Base-by-base conservation (phyloP, 2,113 vertebrate genomes). In the Caracal caracal region DNA sequence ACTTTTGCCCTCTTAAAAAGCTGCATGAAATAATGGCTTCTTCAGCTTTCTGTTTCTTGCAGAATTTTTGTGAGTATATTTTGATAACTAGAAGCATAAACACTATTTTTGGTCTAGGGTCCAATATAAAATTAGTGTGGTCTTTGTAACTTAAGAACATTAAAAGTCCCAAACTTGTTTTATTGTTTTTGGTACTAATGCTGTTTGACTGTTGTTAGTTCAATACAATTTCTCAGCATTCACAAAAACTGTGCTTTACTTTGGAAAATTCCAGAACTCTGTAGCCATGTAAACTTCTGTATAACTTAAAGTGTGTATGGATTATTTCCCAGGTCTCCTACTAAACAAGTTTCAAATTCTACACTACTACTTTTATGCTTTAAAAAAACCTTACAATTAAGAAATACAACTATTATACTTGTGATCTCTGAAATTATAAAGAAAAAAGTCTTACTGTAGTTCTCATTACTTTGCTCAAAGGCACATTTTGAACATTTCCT, bases 41-140 rank as follows among this genome's bases (percentile, higher is more conserved):
- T 90, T 94, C 28, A 79, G 20, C 56, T 83, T 94, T 85, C 15
- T 80, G 28, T 93, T 81, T 96, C 66, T 81, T 71, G 51, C 81
- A 86, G 35, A 95, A 84, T 78, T 40, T 20, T 37, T 82, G 90
- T 22, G 15, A 65, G 22, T 65, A 35, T 80, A 40, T 73, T 68
- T 92, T 35, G n/a, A 33, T 80, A 90, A 59, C 28, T 16, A 79
- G 22, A 76, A 59, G 3, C 3, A 40, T 28, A 68, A 37, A 75
- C 47, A 75, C 40, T n/a, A 2, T 71, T 73, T 37, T 70, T 93
- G 6, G 3, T 91, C 51, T 59, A 10, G 35, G 47, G 4, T 85
- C 33, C 56, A 87, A 20, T 47, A 68, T 56, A 73, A 96, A 95
- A 71, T 20, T 88, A 81, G 9, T 26, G 59, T 85, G 20, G 16